Percentiles rank a stretch among this genome's conserved stretches.
Evolutionary conservation across 2,113 vertebrate genomes (phyloP).

Genomic region (Coregonus clupeaformis): DNA sequence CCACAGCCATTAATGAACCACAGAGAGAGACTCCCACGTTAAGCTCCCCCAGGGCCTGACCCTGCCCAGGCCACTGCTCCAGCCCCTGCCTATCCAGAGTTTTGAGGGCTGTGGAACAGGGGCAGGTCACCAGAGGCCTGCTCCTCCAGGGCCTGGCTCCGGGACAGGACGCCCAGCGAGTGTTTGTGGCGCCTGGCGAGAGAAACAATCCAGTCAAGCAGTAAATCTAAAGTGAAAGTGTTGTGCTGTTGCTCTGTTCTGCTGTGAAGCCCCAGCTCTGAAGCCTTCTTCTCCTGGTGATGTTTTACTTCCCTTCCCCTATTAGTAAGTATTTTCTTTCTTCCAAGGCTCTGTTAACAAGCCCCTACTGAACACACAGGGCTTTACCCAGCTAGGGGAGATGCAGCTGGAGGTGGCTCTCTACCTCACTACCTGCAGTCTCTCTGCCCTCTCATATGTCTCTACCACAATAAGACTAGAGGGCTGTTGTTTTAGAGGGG

Average conservation of each 20-base stretch:
- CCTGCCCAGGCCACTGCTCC: neutral
- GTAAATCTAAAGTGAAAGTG: slow-evolving; percentile 7
- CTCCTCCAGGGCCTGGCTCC: neutral
- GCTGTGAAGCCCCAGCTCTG: slow-evolving; percentile 14
- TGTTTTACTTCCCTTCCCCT: neutral
- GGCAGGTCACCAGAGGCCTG: neutral
- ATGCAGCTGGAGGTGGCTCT: neutral
- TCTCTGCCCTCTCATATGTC: too few relatives aligned
- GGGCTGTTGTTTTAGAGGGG: too few relatives aligned
- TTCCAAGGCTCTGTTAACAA: neutral
- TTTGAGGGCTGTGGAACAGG: neutral
- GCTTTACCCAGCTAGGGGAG: neutral
- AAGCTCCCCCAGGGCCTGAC: neutral
- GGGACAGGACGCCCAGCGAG: neutral
- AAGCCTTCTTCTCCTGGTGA: neutral
- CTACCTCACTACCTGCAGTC: neutral
- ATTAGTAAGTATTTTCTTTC: neutral
- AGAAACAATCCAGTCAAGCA: slow-evolving; percentile 14
- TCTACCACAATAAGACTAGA: too few relatives aligned
- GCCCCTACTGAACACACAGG: neutral
- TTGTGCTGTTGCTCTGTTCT: neutral
- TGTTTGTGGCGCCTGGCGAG: neutral
- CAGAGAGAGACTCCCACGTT: neutral
- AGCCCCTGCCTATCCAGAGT: neutral
- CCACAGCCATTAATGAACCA: neutral